A percentile compares a stretch with the other conserved stretches of the same genome.
These are phyloP conservation scores for Panulirus ornatus DNA, from an alignment of 1,140 invertebrate species.

Conservation along the genomic window DNA sequence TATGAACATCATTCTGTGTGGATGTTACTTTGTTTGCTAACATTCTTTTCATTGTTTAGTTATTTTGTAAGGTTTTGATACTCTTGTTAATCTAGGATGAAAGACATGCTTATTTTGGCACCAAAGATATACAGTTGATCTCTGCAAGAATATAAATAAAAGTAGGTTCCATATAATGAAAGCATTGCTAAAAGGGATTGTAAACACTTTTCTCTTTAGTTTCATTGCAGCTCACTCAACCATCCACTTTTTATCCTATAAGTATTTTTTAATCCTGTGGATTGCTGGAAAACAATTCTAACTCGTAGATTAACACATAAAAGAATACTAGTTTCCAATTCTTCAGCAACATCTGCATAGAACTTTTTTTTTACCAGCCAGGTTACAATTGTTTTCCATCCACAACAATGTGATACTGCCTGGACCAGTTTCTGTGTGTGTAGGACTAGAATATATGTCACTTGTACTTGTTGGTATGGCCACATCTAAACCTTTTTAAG, in stretches of 20 bases:
- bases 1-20: too few species aligned
- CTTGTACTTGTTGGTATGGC: slow-evolving; percentile 1
- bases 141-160: too few species aligned
- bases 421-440: slow-evolving; percentile 62
- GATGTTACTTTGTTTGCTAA: too few species aligned
- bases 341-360: neutral
- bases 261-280: slow-evolving; percentile 19
- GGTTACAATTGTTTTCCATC: slow-evolving; percentile 47
- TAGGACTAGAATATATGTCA: slow-evolving; percentile 37
- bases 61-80: too few species aligned
- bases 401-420: slow-evolving; percentile 63
- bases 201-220: neutral
- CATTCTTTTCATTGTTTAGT: too few species aligned
- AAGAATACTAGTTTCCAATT: slow-evolving; percentile 3
- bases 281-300: slow-evolving; percentile 36
- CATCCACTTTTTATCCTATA: slow-evolving; percentile 38
- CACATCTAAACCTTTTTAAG: slow-evolving; percentile 46
- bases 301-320: slow-evolving; percentile 12
- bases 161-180: too few species aligned
- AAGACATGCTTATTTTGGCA: too few species aligned
- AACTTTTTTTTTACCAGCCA: slow-evolving; percentile 6
- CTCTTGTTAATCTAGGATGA: too few species aligned
- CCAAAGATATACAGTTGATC: too few species aligned
- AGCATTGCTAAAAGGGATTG: neutral
- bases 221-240: slow-evolving; percentile 24